Conservation (phyloP, 2,797 vertebrate genomes). For the Cyprinodon diabolis region DNA sequence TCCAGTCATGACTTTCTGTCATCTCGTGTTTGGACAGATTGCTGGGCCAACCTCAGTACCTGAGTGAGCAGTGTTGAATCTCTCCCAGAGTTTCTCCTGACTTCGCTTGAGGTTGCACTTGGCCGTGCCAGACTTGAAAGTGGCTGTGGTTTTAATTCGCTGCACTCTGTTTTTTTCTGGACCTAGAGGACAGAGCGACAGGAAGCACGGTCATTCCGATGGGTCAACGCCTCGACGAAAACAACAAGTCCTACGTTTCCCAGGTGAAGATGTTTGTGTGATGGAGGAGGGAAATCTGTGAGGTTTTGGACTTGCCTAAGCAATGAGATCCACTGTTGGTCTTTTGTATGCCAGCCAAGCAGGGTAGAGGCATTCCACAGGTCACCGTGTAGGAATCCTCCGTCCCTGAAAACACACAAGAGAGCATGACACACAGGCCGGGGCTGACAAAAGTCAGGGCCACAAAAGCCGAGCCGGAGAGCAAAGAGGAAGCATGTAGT, state of each 20-base stretch:
- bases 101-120: constrained; percentile 94
- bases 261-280: constrained; percentile 50
- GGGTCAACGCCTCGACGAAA: constrained; percentile 32
- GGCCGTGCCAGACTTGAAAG: constrained; percentile 89
- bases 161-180: constrained; percentile 73
- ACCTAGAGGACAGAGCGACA: constrained; percentile 59
- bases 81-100: constrained; percentile 86
- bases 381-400: constrained; percentile 94
- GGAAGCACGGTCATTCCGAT: constrained; percentile 28
- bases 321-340: constrained; percentile 78
- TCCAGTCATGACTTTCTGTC: constrained; percentile 37
- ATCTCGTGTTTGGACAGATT: constrained; percentile 41
- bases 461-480: constrained; percentile 61
- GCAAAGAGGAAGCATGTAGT: constrained; percentile 70
- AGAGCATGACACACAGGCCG: constrained; percentile 66
- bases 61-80: constrained; percentile 84
- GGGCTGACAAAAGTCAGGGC: constrained; percentile 67
- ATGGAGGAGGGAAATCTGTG: constrained; percentile 53
- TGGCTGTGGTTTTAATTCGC: constrained; percentile 90
- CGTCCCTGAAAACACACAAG: constrained; percentile 77
- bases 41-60: constrained; percentile 80
- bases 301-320: constrained; percentile 76
- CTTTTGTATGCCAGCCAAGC: constrained; percentile 80
- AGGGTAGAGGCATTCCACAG: constrained; percentile 90
- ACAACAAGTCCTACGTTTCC: constrained; percentile 36